Evolutionary conservation across 2,113 vertebrate species (phyloP).

Genomic region (Mola mola): DNA sequence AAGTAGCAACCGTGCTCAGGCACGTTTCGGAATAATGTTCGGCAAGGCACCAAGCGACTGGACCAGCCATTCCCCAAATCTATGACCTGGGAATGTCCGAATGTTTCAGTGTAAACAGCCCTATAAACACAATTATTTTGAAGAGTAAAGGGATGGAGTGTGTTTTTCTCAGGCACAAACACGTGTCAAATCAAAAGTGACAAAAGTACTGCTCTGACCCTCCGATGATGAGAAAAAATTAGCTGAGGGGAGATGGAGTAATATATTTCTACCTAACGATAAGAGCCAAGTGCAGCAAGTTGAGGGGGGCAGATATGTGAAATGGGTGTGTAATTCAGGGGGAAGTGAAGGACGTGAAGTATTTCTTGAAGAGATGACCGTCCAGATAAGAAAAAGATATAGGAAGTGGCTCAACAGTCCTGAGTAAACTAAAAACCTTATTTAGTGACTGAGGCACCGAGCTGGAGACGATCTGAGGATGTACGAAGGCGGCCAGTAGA

Average conservation of each 20-base stretch:
- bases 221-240: slow-evolving; percentile 14
- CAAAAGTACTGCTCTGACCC: slow-evolving; percentile 1
- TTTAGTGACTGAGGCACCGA: background rate
- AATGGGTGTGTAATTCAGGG: slow-evolving; percentile 30
- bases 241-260: slow-evolving; percentile 7
- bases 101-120: too few relatives aligned
- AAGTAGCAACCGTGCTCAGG: too few relatives aligned
- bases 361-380: slow-evolving; percentile 30
- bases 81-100: too few relatives aligned
- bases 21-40: too few relatives aligned
- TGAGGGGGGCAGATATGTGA: slow-evolving; percentile 4
- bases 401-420: background rate
- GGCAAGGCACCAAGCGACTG: too few relatives aligned
- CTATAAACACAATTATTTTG: too few relatives aligned
- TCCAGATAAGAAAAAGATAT: slow-evolving; percentile 9
- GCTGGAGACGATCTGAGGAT: background rate
- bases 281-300: slow-evolving; percentile 28
- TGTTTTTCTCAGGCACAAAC: too few relatives aligned
- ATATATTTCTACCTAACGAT: slow-evolving; percentile 48
- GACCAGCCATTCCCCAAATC: too few relatives aligned
- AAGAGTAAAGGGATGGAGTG: too few relatives aligned
- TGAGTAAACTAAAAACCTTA: background rate
- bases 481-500: background rate
- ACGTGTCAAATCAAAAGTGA: background rate
- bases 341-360: slow-evolving; percentile 21